Percentiles rank a stretch among this genome's conserved stretches.
Conservation (phyloP, 1,140 invertebrate species). For the Nylanderia fulva region DNA sequence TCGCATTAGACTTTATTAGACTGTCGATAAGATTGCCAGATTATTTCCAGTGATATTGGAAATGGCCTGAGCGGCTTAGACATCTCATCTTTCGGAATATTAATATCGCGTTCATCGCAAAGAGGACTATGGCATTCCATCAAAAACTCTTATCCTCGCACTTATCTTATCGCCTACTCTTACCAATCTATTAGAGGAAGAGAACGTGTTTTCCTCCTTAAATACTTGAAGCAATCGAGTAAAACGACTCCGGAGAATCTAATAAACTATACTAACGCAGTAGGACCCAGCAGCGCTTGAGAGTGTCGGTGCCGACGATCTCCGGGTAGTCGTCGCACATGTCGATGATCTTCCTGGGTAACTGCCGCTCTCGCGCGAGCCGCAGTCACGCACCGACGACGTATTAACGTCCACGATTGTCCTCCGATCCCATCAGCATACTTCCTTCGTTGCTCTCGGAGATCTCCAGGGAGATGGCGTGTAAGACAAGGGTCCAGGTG, state of each 20-base stretch:
- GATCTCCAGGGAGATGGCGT: neutral
- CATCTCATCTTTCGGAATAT: neutral
- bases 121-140: neutral
- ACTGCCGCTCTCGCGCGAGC: constrained; percentile 32
- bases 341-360: constrained; percentile 72
- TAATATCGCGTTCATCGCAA: neutral
- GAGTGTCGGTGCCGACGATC: constrained; percentile 76
- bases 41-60: neutral
- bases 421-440: constrained; percentile 16
- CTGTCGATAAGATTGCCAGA: neutral
- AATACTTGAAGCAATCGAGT: neutral
- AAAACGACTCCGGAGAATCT: neutral
- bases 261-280: constrained; percentile 77
- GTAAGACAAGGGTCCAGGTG: neutral
- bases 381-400: constrained; percentile 5
- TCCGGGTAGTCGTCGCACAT: constrained; percentile 85
- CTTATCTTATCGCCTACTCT: neutral
- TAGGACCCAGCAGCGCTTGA: constrained; percentile 79
- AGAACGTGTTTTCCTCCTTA: neutral
- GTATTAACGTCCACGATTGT: constrained; percentile 41
- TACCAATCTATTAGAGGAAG: neutral
- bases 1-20: constrained; percentile 14
- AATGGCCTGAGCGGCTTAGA: neutral
- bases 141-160: neutral
- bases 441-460: neutral